These are phyloP conservation scores for Osmoderma eremita DNA, from an alignment of 2,888 invertebrate species.

Conservation along the genomic window DNA sequence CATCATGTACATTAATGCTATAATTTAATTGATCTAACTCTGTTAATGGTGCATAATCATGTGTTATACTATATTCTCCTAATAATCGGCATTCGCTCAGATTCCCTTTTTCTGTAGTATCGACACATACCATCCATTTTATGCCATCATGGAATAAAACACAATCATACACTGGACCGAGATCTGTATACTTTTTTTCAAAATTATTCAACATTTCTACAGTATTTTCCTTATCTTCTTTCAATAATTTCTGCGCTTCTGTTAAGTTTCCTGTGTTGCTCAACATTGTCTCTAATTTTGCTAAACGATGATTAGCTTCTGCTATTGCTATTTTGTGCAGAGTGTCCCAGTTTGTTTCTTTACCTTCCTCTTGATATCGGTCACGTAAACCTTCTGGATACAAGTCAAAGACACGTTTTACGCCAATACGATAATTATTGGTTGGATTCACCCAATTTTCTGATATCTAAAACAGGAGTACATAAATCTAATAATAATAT, in stretches of 20 bases:
- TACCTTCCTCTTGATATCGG: conserved; percentile 78
- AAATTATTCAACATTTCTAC: conserved; percentile 82
- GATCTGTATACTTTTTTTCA: conserved; percentile 89
- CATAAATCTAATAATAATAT: not conserved
- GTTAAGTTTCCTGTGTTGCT: conserved; percentile 53
- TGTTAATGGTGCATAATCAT: conserved; percentile 81
- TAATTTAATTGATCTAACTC: conserved; percentile 85
- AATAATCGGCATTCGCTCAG: conserved; percentile 80
- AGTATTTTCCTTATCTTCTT: conserved; percentile 89
- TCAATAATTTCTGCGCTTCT: conserved; percentile 79
- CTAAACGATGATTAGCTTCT: conserved; percentile 78
- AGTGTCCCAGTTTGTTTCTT: conserved; percentile 87
- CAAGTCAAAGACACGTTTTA: conserved; percentile 85
- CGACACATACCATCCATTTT: conserved; percentile 89
- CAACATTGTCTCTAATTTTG: conserved; percentile 73
- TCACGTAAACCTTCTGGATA: conserved; percentile 88
- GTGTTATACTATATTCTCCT: conserved; percentile 83
- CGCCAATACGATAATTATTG: conserved; percentile 86
- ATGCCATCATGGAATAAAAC: conserved; percentile 92
- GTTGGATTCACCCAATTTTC: conserved; percentile 83
- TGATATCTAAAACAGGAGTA: conserved; percentile 73
- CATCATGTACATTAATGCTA: conserved; percentile 90
- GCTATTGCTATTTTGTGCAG: conserved; percentile 82
- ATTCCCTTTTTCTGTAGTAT: conserved; percentile 85
- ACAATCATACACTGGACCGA: conserved; percentile 93